Evolutionary conservation across 2,888 invertebrate species (phyloP).

Genomic region (Drosophila hamatofila): DNA sequence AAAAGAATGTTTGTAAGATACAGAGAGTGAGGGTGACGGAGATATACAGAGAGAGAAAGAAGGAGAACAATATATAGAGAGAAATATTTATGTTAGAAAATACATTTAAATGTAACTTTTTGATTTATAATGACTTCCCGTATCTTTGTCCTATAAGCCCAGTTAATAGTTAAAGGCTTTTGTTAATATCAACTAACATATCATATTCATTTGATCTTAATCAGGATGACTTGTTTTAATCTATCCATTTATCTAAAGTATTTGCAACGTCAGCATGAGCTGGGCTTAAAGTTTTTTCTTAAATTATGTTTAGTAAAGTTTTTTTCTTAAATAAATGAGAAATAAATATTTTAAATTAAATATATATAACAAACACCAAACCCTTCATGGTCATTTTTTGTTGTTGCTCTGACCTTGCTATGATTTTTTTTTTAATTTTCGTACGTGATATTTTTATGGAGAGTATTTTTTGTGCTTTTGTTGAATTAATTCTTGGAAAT

Average conservation of each 20-base stretch:
- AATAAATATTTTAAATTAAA: not conserved
- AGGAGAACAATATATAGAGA: not conserved
- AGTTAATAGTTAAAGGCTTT: not conserved
- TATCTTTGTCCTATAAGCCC: too few relatives aligned
- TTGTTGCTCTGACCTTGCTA: not conserved
- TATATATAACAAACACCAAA: not conserved
- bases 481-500: not conserved
- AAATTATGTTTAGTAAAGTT: too few relatives aligned
- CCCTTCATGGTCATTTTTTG: slow-evolving; percentile 2
- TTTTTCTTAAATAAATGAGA: not conserved
- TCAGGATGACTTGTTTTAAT: not conserved
- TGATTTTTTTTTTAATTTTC: not conserved
- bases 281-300: too few relatives aligned
- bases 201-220: not conserved
- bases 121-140: too few relatives aligned
- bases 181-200: not conserved
- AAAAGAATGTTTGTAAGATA: not conserved
- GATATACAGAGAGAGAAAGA: not conserved
- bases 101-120: too few relatives aligned
- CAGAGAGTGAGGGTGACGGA: not conserved
- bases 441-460: not conserved
- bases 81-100: too few relatives aligned
- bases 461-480: not conserved
- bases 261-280: not conserved
- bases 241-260: not conserved